Conservation (phyloP, 2,797 vertebrate genomes). For the Gobio occitaniae region DNA sequence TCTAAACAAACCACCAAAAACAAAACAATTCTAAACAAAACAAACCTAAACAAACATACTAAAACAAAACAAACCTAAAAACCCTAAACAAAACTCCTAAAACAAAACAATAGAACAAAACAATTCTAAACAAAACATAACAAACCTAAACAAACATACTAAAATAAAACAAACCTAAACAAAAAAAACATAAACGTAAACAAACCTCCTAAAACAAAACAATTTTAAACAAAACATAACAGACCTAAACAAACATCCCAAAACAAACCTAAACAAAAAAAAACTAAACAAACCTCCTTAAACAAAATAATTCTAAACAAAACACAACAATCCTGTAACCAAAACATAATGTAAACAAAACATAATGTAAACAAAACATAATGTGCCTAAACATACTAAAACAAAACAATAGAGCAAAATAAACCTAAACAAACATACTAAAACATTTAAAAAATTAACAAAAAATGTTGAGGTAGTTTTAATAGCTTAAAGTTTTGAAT, state of each 20-base stretch:
- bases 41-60: neutral
- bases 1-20: neutral
- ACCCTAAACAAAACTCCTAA: neutral
- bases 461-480: neutral
- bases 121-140: neutral
- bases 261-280: neutral
- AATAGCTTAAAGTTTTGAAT: neutral
- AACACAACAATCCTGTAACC: too few relatives aligned
- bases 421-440: too few relatives aligned
- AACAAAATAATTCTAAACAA: too few relatives aligned
- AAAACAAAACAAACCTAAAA: neutral
- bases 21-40: neutral
- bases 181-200: neutral
- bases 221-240: neutral
- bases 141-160: neutral
- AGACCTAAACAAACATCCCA: neutral
- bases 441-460: too few relatives aligned
- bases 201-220: neutral
- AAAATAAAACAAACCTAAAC: neutral
- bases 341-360: too few relatives aligned
- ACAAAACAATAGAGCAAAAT: neutral
- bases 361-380: too few relatives aligned
- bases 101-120: neutral
- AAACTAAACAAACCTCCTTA: neutral
- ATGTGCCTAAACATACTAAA: neutral